A percentile compares a stretch with the other conserved stretches of the same genome.
Evolutionary conservation across 2,113 vertebrate genomes (phyloP).

Genomic region (Stomatorhinus ivindoensis): DNA sequence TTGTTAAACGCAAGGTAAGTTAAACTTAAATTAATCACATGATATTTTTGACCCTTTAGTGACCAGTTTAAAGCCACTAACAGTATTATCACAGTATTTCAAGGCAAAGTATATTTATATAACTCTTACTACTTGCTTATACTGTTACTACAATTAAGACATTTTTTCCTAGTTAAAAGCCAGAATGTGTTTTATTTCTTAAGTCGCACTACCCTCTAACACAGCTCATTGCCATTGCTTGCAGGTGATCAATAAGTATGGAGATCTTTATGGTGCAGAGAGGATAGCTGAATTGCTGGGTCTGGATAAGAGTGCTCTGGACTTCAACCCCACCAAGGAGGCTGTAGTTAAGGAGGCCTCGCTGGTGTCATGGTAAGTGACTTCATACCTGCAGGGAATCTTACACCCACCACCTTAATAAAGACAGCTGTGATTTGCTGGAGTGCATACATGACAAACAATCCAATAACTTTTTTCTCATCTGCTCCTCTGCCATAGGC

Average conservation of each 20-base stretch:
- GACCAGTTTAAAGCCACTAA: not conserved
- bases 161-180: not conserved
- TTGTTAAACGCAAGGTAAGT: constrained; percentile 93
- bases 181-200: not conserved
- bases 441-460: not conserved
- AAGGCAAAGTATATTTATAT: not conserved
- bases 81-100: not conserved
- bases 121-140: not conserved
- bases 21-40: not conserved
- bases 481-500: constrained; percentile 58
- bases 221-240: not conserved
- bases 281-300: constrained; percentile 93
- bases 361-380: constrained; percentile 77
- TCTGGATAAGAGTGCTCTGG: constrained; percentile 89
- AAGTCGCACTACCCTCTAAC: not conserved
- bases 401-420: not conserved
- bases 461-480: not conserved
- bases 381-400: not conserved
- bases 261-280: constrained; percentile 89
- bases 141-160: not conserved
- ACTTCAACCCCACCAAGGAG: constrained; percentile 91
- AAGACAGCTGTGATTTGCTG: not conserved
- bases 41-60: not conserved
- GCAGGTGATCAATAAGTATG: constrained; percentile 97
- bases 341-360: constrained; percentile 78